These are phyloP conservation scores for Tapirus terrestris DNA, from an alignment of 2,113 vertebrate genomes.

Conservation along the genomic window DNA sequence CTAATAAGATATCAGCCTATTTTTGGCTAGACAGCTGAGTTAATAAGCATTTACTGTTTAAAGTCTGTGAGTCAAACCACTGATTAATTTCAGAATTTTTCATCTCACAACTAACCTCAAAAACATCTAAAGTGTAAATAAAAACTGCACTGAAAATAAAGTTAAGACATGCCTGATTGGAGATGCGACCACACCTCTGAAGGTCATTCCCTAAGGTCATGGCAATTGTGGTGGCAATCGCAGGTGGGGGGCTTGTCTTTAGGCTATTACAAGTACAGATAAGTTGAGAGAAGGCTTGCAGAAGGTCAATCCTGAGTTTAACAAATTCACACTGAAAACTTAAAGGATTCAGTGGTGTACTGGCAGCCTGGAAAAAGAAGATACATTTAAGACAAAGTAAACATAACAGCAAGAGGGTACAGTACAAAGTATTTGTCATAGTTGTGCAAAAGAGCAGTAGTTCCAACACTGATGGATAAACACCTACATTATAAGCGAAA, in stretches of 20 bases:
- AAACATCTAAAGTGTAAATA: not conserved
- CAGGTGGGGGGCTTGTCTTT: slow-evolving; percentile 98
- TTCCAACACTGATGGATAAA: not conserved
- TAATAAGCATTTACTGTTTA: not conserved
- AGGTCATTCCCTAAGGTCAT: slow-evolving; percentile 96
- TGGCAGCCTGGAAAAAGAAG: slow-evolving; percentile 91
- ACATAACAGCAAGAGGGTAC: not conserved
- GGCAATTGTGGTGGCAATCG: slow-evolving; percentile 96
- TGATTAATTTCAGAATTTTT: not conserved
- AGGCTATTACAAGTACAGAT: slow-evolving; percentile 99
- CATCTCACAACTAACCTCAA: not conserved
- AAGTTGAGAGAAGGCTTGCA: slow-evolving; percentile 97
- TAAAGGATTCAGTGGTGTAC: slow-evolving; percentile 96
- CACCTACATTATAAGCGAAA: not conserved
- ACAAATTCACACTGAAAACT: slow-evolving; percentile 99
- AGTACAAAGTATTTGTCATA: not conserved
- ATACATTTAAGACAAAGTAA: slow-evolving; percentile 62
- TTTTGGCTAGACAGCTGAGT: not conserved
- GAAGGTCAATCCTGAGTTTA: slow-evolving; percentile 96
- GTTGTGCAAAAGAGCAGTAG: not conserved
- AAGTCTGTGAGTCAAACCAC: not conserved
- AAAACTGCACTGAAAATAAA: not conserved
- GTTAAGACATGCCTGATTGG: slow-evolving; percentile 90
- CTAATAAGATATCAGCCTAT: not conserved
- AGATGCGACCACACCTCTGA: slow-evolving; percentile 97